Evolutionary conservation across 2,113 vertebrate species (phyloP).

Genomic region (Theristicus caerulescens): DNA sequence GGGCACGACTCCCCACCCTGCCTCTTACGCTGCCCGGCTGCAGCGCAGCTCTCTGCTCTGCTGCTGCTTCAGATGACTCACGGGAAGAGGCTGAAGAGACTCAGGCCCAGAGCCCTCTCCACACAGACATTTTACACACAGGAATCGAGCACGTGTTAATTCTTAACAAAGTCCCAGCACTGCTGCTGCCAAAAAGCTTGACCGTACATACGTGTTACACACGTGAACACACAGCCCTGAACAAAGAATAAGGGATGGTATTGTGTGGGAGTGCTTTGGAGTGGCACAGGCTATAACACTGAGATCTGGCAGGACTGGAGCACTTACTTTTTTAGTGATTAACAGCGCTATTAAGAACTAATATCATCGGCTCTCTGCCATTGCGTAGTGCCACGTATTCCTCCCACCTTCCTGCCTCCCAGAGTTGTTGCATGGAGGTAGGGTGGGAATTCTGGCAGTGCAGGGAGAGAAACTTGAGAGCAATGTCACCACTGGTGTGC

Average conservation of each 20-base stretch:
- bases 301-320: background rate
- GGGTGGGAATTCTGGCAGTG: background rate
- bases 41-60: background rate
- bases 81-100: background rate
- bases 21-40: background rate
- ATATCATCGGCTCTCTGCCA: background rate
- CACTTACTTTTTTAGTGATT: background rate
- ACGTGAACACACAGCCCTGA: background rate
- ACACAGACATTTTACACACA: background rate
- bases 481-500: accelerated
- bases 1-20: background rate
- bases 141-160: accelerated
- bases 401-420: background rate
- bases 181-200: background rate
- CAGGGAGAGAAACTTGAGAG: background rate
- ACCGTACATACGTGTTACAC: accelerated
- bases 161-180: background rate
- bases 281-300: background rate
- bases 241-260: background rate
- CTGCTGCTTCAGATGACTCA: background rate
- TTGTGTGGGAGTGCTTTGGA: background rate
- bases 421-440: background rate
- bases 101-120: background rate
- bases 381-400: background rate
- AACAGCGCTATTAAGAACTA: background rate